These are phyloP conservation scores for Nephrotoma appendiculata DNA, from an alignment of 2,888 invertebrate species.

Conservation along the genomic window DNA sequence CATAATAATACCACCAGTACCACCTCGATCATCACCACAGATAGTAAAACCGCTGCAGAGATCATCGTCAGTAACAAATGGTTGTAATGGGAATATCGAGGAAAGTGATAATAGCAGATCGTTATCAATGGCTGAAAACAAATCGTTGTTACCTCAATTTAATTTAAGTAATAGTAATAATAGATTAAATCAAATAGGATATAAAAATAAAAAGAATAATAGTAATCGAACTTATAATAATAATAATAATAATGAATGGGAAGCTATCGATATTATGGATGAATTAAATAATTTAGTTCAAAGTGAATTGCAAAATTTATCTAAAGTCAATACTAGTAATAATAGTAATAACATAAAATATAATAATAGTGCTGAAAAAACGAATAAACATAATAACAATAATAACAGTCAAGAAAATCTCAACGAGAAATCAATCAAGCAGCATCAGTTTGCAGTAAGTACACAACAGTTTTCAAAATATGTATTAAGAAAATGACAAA, in stretches of 20 bases:
- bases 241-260: slow-evolving; percentile 6
- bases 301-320: slow-evolving; percentile 2
- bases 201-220: slow-evolving; percentile 19
- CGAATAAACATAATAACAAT: background rate
- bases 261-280: slow-evolving; percentile 5
- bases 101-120: slow-evolving; percentile 10
- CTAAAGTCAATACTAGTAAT: background rate
- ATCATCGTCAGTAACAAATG: slow-evolving; percentile 14
- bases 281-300: slow-evolving; percentile 3
- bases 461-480: background rate
- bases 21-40: background rate
- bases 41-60: slow-evolving; percentile 20
- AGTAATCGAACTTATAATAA: slow-evolving; percentile 18
- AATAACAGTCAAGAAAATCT: background rate
- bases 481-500: background rate
- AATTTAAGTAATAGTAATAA: slow-evolving; percentile 12
- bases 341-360: background rate
- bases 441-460: background rate
- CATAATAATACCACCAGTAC: background rate
- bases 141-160: slow-evolving; percentile 9
- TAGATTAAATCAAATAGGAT: slow-evolving; percentile 7
- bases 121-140: slow-evolving; percentile 7
- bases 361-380: background rate
- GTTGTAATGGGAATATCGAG: slow-evolving; percentile 6
- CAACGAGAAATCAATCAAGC: background rate